Percentiles rank a stretch among this genome's conserved stretches.
These are phyloP conservation scores for Mastomys natalensis DNA, from an alignment of 2,113 vertebrate genomes.

Conservation along the genomic window DNA sequence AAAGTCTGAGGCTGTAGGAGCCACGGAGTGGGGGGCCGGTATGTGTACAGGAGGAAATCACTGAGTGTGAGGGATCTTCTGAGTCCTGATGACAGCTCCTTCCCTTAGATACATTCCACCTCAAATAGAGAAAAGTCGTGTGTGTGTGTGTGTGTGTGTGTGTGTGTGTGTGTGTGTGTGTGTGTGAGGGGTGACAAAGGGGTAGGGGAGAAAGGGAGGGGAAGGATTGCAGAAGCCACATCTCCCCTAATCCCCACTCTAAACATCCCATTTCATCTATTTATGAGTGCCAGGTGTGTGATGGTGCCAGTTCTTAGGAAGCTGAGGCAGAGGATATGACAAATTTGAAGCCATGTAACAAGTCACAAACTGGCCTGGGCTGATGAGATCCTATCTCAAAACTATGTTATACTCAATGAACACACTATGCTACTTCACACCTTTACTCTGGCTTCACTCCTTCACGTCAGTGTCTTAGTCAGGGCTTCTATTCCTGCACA, in stretches of 20 bases:
- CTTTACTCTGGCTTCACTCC: not conserved
- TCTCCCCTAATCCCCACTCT: not conserved
- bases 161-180: too few species aligned
- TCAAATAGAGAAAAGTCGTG: not conserved
- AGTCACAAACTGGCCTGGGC: not conserved
- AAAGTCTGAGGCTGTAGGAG: not conserved
- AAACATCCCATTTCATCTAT: not conserved
- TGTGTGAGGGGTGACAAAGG: not conserved
- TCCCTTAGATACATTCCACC: not conserved
- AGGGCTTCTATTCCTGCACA: too few species aligned
- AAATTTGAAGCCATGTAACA: not conserved
- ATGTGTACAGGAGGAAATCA: not conserved
- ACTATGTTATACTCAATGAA: not conserved
- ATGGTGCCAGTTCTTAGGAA: not conserved
- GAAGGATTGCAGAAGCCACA: rapidly evolving
- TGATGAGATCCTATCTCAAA: not conserved
- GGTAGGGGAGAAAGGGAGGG: too few species aligned
- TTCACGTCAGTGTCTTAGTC: not conserved
- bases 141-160: not conserved
- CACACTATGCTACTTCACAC: rapidly evolving
- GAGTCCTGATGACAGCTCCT: not conserved
- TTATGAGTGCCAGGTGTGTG: not conserved
- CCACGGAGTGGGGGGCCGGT: too few species aligned
- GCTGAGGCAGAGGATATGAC: not conserved
- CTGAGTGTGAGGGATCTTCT: not conserved